Evolutionary conservation across 23 tunicate species (phyloP).

Genomic region (Oikopleura vanhoeffeni): DNA sequence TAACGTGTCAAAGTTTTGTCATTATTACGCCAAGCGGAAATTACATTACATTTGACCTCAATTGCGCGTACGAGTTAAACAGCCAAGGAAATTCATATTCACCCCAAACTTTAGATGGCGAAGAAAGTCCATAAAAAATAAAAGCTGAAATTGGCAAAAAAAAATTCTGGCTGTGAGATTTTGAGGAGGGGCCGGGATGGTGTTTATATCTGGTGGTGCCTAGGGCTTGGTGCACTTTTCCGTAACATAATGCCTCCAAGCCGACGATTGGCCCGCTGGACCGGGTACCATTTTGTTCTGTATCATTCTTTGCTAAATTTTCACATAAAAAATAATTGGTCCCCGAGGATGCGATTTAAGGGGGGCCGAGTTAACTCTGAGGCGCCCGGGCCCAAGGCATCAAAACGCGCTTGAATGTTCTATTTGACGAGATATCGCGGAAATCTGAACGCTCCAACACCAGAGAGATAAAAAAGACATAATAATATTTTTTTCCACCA

Average conservation of each 20-base stretch:
- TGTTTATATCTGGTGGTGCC: background rate
- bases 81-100: too few species aligned
- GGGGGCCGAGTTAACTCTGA: background rate
- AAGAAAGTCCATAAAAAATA: too few species aligned
- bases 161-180: too few species aligned
- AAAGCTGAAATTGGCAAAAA: too few species aligned
- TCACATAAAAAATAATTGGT: too few species aligned
- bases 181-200: too few species aligned
- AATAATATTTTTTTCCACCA: too few species aligned
- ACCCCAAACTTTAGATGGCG: too few species aligned
- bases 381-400: background rate
- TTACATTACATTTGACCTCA: too few species aligned
- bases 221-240: background rate
- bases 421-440: background rate
- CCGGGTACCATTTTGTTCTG: background rate
- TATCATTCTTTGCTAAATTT: background rate
- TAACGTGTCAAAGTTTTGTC: too few species aligned
- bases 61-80: too few species aligned
- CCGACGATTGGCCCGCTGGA: background rate
- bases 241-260: background rate
- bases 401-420: background rate
- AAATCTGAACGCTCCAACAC: background rate
- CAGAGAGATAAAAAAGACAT: background rate
- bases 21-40: too few species aligned
- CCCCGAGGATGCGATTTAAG: background rate